phyloP scores from a whole-genome alignment of 53 echinoderm and acorn worm genomes.

The Henricia sp. region DNA sequence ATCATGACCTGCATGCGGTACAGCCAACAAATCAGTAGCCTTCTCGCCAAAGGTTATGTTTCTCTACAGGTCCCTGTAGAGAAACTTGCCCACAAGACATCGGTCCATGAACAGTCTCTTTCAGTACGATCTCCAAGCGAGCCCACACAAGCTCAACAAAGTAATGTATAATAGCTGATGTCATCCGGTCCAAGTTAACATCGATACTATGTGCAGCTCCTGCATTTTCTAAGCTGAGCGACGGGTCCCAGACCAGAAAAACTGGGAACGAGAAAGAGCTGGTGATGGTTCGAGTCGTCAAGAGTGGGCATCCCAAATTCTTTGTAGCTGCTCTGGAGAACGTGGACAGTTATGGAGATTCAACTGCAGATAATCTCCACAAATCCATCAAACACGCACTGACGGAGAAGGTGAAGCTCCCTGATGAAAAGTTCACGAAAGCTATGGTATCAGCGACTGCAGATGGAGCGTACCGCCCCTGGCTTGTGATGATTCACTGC shows the following conservation, averaged over 20 bases:
- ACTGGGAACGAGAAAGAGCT: too few relatives aligned
- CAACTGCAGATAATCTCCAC: conserved; percentile 64
- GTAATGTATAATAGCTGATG: too few relatives aligned
- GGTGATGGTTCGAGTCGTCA: conserved; percentile 60
- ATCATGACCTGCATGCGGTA: too few relatives aligned
- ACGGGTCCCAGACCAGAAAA: too few relatives aligned
- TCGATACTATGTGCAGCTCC: conserved; percentile 31
- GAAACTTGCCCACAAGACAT: too few relatives aligned
- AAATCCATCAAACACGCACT: conserved; percentile 56
- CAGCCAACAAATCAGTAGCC: too few relatives aligned
- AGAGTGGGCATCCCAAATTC: conserved; percentile 49
- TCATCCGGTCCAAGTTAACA: conserved; percentile 49
- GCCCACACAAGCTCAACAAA: too few relatives aligned
- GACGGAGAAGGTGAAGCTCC: conserved; percentile 22
- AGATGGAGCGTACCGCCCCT: conserved; percentile 63
- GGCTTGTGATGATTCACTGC: conserved; percentile 61
- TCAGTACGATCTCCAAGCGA: too few relatives aligned
- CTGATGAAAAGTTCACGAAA: conserved; percentile 32
- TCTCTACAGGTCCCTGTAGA: too few relatives aligned
- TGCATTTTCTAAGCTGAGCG: conserved; percentile 64
- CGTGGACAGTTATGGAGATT: conserved; percentile 63
- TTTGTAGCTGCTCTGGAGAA: conserved; percentile 60
- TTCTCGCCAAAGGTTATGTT: too few relatives aligned
- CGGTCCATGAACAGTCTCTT: too few relatives aligned
- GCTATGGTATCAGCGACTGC: conserved; percentile 46